phyloP scores from a whole-genome alignment of 2,888 invertebrate genomes.

The Acrobasis repandana region DNA sequence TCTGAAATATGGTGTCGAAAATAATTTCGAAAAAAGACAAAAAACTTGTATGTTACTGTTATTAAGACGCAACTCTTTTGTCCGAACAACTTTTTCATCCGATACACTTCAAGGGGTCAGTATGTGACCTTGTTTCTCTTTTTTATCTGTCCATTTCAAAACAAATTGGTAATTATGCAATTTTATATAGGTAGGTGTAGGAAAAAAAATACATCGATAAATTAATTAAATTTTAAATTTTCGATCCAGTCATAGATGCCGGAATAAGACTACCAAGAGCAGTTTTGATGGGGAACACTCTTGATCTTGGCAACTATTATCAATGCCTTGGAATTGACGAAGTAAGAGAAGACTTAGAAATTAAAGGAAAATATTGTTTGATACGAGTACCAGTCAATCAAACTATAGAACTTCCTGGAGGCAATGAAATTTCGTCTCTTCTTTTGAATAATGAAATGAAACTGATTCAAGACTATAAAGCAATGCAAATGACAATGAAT shows the following conservation, averaged over 20 bases:
- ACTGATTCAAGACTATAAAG: background rate
- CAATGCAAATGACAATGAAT: background rate
- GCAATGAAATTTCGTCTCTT: background rate
- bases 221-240: background rate
- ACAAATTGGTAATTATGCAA: too few relatives aligned
- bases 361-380: slow-evolving; percentile 56
- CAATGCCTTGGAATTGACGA: slow-evolving; percentile 48
- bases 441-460: background rate
- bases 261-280: slow-evolving; percentile 48
- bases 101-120: too few relatives aligned
- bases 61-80: too few relatives aligned
- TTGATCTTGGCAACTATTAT: slow-evolving; percentile 50
- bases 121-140: too few relatives aligned
- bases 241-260: slow-evolving; percentile 46
- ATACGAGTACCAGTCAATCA: slow-evolving; percentile 43
- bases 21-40: too few relatives aligned
- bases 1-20: too few relatives aligned
- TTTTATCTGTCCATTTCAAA: too few relatives aligned
- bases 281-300: slow-evolving; percentile 39
- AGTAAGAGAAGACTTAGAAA: slow-evolving; percentile 29
- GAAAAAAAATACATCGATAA: too few relatives aligned
- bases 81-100: too few relatives aligned
- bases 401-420: slow-evolving; percentile 24
- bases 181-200: too few relatives aligned
- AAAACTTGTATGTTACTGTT: too few relatives aligned